Conservation (phyloP, 2,113 vertebrate species). For the Seriola dumerili region DNA sequence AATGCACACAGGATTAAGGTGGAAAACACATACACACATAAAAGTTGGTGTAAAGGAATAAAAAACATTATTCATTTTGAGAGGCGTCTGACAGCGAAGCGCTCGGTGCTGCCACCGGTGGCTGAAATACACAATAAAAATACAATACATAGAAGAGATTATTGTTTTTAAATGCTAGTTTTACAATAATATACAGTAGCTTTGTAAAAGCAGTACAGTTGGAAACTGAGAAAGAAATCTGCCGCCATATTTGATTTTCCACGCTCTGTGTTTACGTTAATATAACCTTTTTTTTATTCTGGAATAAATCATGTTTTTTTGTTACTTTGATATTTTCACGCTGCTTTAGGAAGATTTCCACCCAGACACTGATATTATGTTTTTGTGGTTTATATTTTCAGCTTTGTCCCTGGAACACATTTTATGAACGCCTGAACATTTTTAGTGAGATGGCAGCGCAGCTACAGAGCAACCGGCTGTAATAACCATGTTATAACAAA, state of each 20-base stretch:
- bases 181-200: no score
- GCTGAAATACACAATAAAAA: neutral
- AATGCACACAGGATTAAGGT: neutral
- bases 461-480: neutral
- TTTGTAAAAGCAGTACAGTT: neutral
- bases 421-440: neutral
- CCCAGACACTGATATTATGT: neutral
- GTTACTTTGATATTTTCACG: neutral
- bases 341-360: neutral
- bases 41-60: neutral
- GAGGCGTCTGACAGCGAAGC: no score
- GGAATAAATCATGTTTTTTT: no score
- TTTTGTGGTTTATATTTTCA: neutral
- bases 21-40: neutral
- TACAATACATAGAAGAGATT: no score
- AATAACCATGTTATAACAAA: neutral
- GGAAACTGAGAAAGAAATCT: neutral
- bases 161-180: neutral
- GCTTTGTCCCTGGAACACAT: neutral
- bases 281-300: no score
- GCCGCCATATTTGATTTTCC: neutral
- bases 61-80: no score
- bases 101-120: neutral
- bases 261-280: no score
- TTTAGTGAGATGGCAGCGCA: neutral